phyloP scores from a whole-genome alignment of 2,113 vertebrate species.

The Chionodraco myersi region DNA sequence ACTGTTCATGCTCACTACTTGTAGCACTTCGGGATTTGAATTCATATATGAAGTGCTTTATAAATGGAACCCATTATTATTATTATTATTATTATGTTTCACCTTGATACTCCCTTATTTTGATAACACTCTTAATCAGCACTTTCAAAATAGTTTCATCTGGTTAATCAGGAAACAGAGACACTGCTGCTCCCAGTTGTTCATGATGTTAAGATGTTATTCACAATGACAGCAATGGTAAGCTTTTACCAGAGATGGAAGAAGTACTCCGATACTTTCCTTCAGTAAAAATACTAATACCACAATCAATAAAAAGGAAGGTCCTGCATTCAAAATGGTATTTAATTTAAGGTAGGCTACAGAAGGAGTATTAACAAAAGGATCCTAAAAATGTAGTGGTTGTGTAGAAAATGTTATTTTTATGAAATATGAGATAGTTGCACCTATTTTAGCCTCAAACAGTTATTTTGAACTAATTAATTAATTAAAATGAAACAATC shows the following conservation, averaged over 20 bases:
- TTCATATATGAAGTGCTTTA: too few species aligned
- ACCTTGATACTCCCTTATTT: neutral
- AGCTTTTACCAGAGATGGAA: neutral
- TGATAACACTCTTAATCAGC: neutral
- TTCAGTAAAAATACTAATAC: neutral
- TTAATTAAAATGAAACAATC: neutral
- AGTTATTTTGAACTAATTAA: neutral
- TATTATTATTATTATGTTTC: neutral
- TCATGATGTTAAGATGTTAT: neutral
- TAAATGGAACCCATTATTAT: too few species aligned
- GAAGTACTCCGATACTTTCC: neutral
- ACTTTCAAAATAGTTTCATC: neutral
- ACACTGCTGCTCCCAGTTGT: neutral
- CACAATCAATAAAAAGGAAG: neutral
- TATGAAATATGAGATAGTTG: neutral
- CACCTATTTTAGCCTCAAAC: neutral
- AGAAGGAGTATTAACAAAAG: neutral
- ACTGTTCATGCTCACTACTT: too few species aligned
- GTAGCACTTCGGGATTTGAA: too few species aligned
- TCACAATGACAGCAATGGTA: neutral
- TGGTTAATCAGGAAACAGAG: neutral
- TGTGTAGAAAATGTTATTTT: neutral
- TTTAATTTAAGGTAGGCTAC: neutral
- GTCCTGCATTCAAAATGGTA: neutral
- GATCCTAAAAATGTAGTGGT: neutral